Evolutionary conservation across 2,797 vertebrate genomes (phyloP).

Genomic region (Macropodus opercularis): DNA sequence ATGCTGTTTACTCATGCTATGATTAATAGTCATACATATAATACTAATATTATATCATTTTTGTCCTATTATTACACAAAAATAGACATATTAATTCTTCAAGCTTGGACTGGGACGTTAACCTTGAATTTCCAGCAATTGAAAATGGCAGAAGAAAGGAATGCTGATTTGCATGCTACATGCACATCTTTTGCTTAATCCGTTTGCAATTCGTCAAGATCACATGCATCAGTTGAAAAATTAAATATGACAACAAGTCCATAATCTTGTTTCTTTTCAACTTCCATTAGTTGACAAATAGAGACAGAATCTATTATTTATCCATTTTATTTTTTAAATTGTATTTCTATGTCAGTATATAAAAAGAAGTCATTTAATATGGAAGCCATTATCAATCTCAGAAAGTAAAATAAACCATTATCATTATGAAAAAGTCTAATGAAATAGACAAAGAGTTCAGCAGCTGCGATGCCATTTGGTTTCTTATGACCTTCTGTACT

Average conservation of each 20-base stretch:
- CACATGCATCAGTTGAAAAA: constrained; percentile 10
- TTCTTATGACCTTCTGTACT: too few relatives aligned
- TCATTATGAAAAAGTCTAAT: too few relatives aligned
- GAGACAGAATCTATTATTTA: constrained; percentile 10
- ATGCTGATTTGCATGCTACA: background rate
- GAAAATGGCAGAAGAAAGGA: background rate
- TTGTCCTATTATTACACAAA: background rate
- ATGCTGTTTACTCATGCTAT: too few relatives aligned
- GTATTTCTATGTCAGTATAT: too few relatives aligned
- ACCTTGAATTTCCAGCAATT: constrained; percentile 6
- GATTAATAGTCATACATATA: background rate
- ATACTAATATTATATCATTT: too few relatives aligned
- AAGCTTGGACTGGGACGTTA: constrained; percentile 4
- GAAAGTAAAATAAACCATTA: constrained; percentile 49
- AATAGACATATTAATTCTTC: background rate
- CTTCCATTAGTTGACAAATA: constrained; percentile 1
- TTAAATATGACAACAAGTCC: background rate
- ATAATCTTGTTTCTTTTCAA: constrained; percentile 4
- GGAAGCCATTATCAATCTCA: constrained; percentile 53
- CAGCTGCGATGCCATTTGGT: too few relatives aligned
- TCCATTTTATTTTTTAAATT: too few relatives aligned
- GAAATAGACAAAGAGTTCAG: too few relatives aligned
- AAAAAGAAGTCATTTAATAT: constrained; percentile 67
- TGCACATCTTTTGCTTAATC: background rate
- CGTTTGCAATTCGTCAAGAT: background rate